These are phyloP conservation scores for Ichneumon xanthorius DNA, from an alignment of 2,888 invertebrate genomes.

Conservation along the genomic window DNA sequence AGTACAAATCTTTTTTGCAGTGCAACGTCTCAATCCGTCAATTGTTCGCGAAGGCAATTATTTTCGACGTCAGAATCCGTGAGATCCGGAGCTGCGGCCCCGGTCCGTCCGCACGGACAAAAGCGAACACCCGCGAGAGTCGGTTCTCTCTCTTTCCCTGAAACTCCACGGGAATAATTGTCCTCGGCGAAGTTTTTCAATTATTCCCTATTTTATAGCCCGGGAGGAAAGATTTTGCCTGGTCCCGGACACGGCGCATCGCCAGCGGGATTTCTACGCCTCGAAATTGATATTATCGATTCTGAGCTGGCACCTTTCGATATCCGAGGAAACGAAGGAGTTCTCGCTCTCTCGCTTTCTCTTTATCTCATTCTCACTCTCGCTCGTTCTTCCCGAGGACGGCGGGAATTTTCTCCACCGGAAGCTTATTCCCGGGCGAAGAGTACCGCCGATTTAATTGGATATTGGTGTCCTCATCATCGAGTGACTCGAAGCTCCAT, in stretches of 20 bases:
- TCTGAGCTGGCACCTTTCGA: slow-evolving; percentile 46
- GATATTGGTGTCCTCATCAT: slow-evolving; percentile 64
- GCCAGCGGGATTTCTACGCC: slow-evolving; percentile 28
- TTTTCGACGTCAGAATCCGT: slow-evolving; percentile 9
- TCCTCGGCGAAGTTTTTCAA: slow-evolving; percentile 63
- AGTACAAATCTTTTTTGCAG: not conserved
- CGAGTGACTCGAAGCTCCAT: slow-evolving; percentile 49
- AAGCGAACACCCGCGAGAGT: slow-evolving; percentile 18
- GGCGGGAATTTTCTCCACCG: slow-evolving; percentile 23
- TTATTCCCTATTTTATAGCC: slow-evolving; percentile 61
- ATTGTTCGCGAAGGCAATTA: slow-evolving; percentile 43
- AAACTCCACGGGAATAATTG: slow-evolving; percentile 62
- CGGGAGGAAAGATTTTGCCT: slow-evolving; percentile 42
- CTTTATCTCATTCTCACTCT: not conserved
- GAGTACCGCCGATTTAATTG: slow-evolving; percentile 59
- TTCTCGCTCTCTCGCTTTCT: slow-evolving; percentile 21
- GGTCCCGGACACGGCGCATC: slow-evolving; percentile 10
- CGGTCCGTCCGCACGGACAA: slow-evolving; percentile 14
- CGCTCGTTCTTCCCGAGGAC: not conserved
- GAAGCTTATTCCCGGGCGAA: slow-evolving; percentile 49
- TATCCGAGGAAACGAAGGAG: slow-evolving; percentile 41
- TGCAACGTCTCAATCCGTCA: slow-evolving; percentile 26
- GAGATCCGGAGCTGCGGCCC: not conserved
- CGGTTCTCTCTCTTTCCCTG: not conserved
- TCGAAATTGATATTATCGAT: slow-evolving; percentile 60